These are phyloP conservation scores for Fulica atra DNA, from an alignment of 2,113 vertebrate species.

Conservation along the genomic window DNA sequence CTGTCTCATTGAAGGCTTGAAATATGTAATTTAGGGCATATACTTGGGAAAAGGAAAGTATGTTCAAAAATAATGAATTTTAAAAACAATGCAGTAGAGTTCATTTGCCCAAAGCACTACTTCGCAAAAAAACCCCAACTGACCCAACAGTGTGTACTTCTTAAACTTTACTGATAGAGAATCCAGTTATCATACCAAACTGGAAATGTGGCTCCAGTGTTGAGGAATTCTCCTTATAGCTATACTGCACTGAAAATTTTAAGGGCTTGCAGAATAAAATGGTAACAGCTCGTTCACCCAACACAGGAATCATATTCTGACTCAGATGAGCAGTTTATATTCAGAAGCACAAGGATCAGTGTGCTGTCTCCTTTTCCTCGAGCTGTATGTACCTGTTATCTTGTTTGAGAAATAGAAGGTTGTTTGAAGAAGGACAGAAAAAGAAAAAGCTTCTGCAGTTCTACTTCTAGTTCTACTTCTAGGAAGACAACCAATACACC, in stretches of 20 bases:
- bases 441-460: background rate
- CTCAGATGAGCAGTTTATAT: background rate
- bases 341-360: background rate
- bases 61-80: background rate
- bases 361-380: background rate
- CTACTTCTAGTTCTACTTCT: background rate
- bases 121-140: background rate
- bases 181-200: background rate
- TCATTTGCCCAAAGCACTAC: background rate
- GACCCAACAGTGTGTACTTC: too few relatives aligned
- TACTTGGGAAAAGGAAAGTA: background rate
- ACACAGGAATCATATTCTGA: background rate
- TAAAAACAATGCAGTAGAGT: background rate
- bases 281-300: background rate
- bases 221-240: background rate
- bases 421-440: background rate
- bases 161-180: background rate
- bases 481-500: background rate
- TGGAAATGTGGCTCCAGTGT: background rate
- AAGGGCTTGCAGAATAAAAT: background rate
- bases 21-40: conserved; percentile 10
- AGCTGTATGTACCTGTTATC: background rate
- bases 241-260: background rate
- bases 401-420: background rate
- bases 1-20: background rate